These are phyloP conservation scores for Neogale vison DNA, from an alignment of 2,113 vertebrate species.

Conservation along the genomic window DNA sequence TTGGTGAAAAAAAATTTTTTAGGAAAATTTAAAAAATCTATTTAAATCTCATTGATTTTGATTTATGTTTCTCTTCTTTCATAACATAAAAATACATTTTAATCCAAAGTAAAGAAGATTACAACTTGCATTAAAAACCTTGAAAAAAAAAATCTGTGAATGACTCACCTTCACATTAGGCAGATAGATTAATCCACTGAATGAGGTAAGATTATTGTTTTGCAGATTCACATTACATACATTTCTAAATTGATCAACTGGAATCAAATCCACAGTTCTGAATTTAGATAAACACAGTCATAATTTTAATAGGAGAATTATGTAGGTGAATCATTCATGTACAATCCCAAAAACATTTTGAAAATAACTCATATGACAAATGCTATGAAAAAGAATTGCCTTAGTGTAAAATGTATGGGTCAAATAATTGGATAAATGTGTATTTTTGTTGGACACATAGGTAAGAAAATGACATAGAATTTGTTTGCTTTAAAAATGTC, in stretches of 20 bases:
- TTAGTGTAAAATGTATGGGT: not conserved
- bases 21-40: not conserved
- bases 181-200: slow-evolving; percentile 90
- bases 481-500: not conserved
- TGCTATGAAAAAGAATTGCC: not conserved
- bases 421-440: not conserved
- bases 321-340: not conserved
- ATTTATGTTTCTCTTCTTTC: slow-evolving; percentile 1
- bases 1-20: slow-evolving; percentile 50
- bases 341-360: not conserved
- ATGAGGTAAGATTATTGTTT: slow-evolving; percentile 90
- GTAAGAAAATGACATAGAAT: slow-evolving; percentile 31
- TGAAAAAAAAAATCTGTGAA: not conserved
- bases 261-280: slow-evolving; percentile 87
- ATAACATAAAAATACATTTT: slow-evolving; percentile 42
- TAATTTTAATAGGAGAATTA: slow-evolving; percentile 40
- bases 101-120: slow-evolving; percentile 44
- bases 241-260: slow-evolving; percentile 86
- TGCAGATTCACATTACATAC: slow-evolving; percentile 88
- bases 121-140: not conserved
- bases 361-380: not conserved
- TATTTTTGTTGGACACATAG: not conserved
- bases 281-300: slow-evolving; percentile 26
- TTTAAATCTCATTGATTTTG: no score
- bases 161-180: slow-evolving; percentile 87